Base-by-base conservation (phyloP, 2,888 invertebrate species). In the Bimastos eiseni region DNA sequence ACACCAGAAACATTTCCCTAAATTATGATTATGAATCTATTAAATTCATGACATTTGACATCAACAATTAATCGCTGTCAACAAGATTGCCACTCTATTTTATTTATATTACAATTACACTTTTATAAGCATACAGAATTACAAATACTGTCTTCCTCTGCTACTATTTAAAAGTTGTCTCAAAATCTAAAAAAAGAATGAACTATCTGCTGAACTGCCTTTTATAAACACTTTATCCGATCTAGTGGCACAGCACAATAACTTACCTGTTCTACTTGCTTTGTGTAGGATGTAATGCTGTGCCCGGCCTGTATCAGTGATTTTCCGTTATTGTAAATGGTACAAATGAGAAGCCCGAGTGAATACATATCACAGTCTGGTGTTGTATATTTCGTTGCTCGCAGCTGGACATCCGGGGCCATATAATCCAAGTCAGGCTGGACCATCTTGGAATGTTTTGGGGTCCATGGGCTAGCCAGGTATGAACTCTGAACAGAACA, bases 321-420 rank as follows among this genome's bases (percentile, higher is more conserved):
- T 93, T 97, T 97, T 55, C 99, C 99, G 92, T 97, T 96, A 96
- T 98, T 98, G 96, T 98, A 99, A 91, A 99, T 96, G 91, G 98
- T 96, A 94, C 98, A 98, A 93, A 99, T 97, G 90, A 98, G 97
- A 96, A 99, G 97, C 33, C 99, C 99, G 93, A 99, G 96, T 0
- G 98, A 98, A 95, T 97, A 99, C 97, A 99, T 98, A 95, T 99
- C 99, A 86, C 86, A 86, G 36, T 86, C 86, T 36, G 86, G 86
- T 36, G 93, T 98, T 93, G 98, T 98, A 88, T 97, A 96, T 90
- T 97, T 97, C 94, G 97, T 97, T 92, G 94, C 92, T 90, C 96
- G 96, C 44, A 96, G 96, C 95, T 99, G 98, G 88, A 97, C 97
- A 96, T 99, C 99, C 0, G 99, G 99, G 90, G 99, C 98, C 97